Percentiles rank a stretch among this genome's conserved stretches.
These are phyloP conservation scores for Bujurquina vittata DNA, from an alignment of 2,113 vertebrate genomes.

Conservation along the genomic window DNA sequence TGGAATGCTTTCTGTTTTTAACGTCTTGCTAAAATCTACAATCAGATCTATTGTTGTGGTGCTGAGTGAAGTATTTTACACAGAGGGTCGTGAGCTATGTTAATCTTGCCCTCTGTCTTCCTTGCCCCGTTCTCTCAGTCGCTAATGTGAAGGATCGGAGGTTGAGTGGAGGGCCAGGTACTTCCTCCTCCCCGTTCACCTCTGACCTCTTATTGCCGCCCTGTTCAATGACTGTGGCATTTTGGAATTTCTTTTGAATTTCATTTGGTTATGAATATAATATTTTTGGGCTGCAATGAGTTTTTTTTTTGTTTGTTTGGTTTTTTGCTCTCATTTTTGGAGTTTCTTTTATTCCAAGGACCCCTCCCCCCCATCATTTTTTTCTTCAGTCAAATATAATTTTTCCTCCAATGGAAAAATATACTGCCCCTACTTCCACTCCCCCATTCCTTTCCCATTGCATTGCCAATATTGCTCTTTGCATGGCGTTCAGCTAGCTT, in stretches of 20 bases:
- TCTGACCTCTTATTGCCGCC: slow-evolving; percentile 72
- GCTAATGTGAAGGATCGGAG: slow-evolving; percentile 98
- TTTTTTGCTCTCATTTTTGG: slow-evolving; percentile 39
- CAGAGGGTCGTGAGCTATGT: slow-evolving; percentile 61
- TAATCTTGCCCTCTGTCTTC: slow-evolving; percentile 78
- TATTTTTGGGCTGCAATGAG: slow-evolving; percentile 42
- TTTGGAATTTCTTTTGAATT: slow-evolving; percentile 47
- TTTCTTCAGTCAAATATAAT: slow-evolving; percentile 47
- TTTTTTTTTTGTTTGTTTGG: slow-evolving; percentile 12
- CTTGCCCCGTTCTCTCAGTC: slow-evolving; percentile 87
- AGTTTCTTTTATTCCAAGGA: slow-evolving; percentile 7
- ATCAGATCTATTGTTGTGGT: neutral
- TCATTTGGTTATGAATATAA: slow-evolving; percentile 43
- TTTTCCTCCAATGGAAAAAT: slow-evolving; percentile 76
- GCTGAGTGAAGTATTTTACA: slow-evolving; percentile 12
- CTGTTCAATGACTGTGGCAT: slow-evolving; percentile 46
- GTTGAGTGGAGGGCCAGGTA: slow-evolving; percentile 98
- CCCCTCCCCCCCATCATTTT: slow-evolving; percentile 55
- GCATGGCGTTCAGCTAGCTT: slow-evolving; percentile 68
- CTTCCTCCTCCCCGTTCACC: slow-evolving; percentile 80
- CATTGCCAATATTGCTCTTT: slow-evolving; percentile 70
- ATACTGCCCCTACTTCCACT: slow-evolving; percentile 32
- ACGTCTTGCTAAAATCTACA: neutral
- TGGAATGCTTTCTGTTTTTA: neutral
- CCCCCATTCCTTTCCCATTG: slow-evolving; percentile 46